These are phyloP conservation scores for Ostrea denselamellosa DNA, from an alignment of 1,140 invertebrate species.

Conservation along the genomic window DNA sequence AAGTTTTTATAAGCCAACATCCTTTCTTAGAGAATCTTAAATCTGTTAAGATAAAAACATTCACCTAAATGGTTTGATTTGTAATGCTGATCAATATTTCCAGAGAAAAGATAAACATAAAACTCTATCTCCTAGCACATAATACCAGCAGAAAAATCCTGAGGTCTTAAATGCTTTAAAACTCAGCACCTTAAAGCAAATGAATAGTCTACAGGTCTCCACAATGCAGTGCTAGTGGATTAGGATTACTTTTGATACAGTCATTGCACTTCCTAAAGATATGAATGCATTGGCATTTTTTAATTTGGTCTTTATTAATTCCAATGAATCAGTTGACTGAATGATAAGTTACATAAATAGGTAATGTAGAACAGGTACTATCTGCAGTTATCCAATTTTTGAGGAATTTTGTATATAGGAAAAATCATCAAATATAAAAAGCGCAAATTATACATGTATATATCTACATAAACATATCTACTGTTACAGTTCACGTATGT, in stretches of 20 bases:
- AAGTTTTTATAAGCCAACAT: neutral
- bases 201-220: neutral
- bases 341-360: no score
- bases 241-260: conserved; percentile 20
- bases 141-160: neutral
- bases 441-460: no score
- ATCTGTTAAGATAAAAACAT: neutral
- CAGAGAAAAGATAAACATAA: neutral
- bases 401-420: no score
- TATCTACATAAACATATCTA: no score
- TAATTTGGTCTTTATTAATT: no score
- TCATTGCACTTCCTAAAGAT: conserved; percentile 6
- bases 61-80: neutral
- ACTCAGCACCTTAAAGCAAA: conserved; percentile 12
- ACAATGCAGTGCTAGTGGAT: neutral
- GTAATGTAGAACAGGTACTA: no score
- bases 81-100: conserved; percentile 7
- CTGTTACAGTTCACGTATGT: no score
- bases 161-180: conserved; percentile 11
- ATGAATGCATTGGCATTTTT: neutral
- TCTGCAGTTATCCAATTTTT: no score
- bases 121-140: neutral
- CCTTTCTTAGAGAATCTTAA: neutral
- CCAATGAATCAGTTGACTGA: no score
- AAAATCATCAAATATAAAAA: no score